Conservation (phyloP, 2,113 vertebrate genomes). For the Cephalopterus ornatus region DNA sequence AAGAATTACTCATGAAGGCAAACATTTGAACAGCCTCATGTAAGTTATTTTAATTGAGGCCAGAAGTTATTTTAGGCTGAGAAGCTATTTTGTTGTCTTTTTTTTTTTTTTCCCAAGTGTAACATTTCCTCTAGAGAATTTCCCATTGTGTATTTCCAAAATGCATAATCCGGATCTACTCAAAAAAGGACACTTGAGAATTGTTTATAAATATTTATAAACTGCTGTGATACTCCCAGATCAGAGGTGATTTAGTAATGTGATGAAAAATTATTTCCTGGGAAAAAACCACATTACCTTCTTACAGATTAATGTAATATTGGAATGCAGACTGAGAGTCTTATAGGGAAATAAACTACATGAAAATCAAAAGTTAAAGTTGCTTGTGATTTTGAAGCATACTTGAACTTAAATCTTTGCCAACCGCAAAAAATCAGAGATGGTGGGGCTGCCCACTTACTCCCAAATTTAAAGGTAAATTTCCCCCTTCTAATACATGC, state of each 20-base stretch:
- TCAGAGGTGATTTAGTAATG: background rate
- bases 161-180: background rate
- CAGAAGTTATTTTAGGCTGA: background rate
- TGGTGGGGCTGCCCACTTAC: background rate
- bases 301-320: background rate
- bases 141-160: background rate
- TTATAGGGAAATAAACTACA: background rate
- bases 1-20: background rate
- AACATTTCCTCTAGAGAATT: background rate
- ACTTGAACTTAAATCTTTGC: background rate
- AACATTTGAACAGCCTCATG: background rate
- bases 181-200: background rate
- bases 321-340: background rate
- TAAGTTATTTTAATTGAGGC: background rate
- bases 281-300: background rate
- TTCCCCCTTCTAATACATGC: background rate
- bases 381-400: background rate
- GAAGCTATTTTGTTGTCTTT: background rate
- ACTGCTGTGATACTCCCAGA: background rate
- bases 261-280: background rate
- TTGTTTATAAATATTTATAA: constrained; percentile 16
- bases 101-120: background rate
- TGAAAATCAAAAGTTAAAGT: background rate
- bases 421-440: background rate
- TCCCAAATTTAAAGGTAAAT: background rate